Conservation (phyloP, 1,140 invertebrate species). For the Acromyrmex heyeri region DNA sequence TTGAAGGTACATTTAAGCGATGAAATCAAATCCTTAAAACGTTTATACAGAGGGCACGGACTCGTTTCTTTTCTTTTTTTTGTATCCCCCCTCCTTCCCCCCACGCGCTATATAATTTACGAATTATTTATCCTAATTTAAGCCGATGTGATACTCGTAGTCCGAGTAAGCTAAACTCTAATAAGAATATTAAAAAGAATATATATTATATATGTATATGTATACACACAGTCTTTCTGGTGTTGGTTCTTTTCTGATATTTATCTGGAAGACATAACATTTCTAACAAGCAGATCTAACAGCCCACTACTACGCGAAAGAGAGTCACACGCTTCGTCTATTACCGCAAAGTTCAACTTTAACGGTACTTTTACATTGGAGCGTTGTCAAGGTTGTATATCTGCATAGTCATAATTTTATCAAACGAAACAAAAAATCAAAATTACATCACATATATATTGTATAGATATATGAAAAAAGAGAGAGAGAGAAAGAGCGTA, state of each 20-base stretch:
- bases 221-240: conserved; percentile 82
- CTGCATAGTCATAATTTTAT: conserved; percentile 69
- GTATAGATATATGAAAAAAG: conserved; percentile 14
- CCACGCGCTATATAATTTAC: conserved; percentile 65
- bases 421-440: conserved; percentile 49
- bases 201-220: conserved; percentile 41
- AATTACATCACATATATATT: conserved; percentile 61
- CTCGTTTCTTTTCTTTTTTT: conserved; percentile 41
- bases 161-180: conserved; percentile 66
- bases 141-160: conserved; percentile 70
- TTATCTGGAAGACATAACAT: conserved; percentile 79
- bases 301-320: conserved; percentile 73
- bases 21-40: conserved; percentile 44
- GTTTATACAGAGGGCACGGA: conserved; percentile 65
- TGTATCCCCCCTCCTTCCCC: conserved; percentile 24
- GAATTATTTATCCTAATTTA: conserved; percentile 77
- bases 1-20: conserved; percentile 64
- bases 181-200: conserved; percentile 55
- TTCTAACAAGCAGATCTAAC: conserved; percentile 82
- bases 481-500: background rate
- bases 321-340: conserved; percentile 73
- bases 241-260: conserved; percentile 84
- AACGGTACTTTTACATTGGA: conserved; percentile 63
- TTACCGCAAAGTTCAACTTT: conserved; percentile 68
- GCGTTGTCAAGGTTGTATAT: conserved; percentile 66